phyloP scores from a whole-genome alignment of 2,113 vertebrate species.

The Elachura formosa region DNA sequence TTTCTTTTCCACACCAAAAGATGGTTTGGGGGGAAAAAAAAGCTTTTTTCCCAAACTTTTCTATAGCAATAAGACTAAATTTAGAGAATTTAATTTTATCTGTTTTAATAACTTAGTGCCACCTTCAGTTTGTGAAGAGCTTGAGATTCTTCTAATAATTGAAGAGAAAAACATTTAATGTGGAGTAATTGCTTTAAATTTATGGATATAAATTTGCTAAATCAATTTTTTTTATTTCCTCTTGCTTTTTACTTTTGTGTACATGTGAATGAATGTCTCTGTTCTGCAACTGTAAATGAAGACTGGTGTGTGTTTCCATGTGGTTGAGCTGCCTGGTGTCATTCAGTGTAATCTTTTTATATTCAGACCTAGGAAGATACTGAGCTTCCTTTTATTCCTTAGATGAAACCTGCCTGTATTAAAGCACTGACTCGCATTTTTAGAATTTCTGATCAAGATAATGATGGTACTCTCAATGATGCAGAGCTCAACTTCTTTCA shows the following conservation, averaged over 20 bases:
- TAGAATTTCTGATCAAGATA: conserved; percentile 97
- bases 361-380: neutral
- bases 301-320: neutral
- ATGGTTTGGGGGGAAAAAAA: neutral
- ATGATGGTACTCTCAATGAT: conserved; percentile 96
- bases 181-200: neutral
- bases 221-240: neutral
- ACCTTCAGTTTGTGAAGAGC: neutral
- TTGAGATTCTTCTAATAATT: neutral
- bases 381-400: conserved; percentile 28
- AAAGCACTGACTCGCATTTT: conserved; percentile 96
- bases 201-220: neutral
- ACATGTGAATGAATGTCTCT: neutral
- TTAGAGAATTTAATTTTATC: neutral
- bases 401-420: conserved; percentile 94
- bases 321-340: neutral
- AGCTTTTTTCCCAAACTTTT: neutral
- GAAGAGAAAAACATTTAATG: neutral
- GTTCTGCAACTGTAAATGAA: neutral
- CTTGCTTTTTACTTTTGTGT: neutral
- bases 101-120: neutral
- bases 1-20: neutral
- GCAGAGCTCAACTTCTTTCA: conserved; percentile 98
- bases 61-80: neutral
- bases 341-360: neutral